These are phyloP conservation scores for Montipora efflorescens DNA, from an alignment of 64 coral and sea anemone genomes.

Conservation along the genomic window DNA sequence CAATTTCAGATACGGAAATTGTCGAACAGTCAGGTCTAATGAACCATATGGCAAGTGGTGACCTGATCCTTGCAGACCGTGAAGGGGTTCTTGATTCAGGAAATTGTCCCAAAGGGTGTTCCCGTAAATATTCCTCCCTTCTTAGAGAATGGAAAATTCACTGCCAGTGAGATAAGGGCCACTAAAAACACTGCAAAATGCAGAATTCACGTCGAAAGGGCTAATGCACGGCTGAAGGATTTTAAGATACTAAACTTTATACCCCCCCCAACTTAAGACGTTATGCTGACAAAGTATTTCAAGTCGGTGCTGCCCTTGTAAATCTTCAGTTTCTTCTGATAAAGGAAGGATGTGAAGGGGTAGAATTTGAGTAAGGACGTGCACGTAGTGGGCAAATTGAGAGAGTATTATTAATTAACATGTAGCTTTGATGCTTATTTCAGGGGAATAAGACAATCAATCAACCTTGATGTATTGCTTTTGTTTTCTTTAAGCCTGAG, in stretches of 20 bases:
- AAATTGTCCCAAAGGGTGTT: conserved; percentile 34
- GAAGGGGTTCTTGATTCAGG: conserved; percentile 41
- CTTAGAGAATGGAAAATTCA: conserved; percentile 41
- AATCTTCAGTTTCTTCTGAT: conserved; percentile 62
- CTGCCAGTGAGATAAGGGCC: conserved; percentile 7
- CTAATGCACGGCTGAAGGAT: conserved; percentile 57
- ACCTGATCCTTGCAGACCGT: conserved; percentile 21
- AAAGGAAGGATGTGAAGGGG: conserved; percentile 19
- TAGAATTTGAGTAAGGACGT: conserved; percentile 50
- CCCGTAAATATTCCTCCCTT: conserved; percentile 54
- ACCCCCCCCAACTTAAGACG: conserved; percentile 32
- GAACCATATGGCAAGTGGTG: conserved; percentile 11
- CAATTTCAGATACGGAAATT: background rate
- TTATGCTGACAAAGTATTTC: conserved; percentile 39
- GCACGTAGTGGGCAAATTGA: too few species aligned
- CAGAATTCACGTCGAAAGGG: conserved; percentile 54
- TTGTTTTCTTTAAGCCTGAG: background rate
- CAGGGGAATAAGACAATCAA: background rate
- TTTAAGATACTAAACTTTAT: conserved; percentile 52
- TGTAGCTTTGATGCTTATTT: too few species aligned
- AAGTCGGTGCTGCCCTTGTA: conserved; percentile 52
- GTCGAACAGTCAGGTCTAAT: background rate
- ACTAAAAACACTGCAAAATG: conserved; percentile 50
- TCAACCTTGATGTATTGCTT: background rate
- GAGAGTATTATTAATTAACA: too few species aligned